phyloP scores from a whole-genome alignment of 1,140 invertebrate species.

The Venturia canescens region DNA sequence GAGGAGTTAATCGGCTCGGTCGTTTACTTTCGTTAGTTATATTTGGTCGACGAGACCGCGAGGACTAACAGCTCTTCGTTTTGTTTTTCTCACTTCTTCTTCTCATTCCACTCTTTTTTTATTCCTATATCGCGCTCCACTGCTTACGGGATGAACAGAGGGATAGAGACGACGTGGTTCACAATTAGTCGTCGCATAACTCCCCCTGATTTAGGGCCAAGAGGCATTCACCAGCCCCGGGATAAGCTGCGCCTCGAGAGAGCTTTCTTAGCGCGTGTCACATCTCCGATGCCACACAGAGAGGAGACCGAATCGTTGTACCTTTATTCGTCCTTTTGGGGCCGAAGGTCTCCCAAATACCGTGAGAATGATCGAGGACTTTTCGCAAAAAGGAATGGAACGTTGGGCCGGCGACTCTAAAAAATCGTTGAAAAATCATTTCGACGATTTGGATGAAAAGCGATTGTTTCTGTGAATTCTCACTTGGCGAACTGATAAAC shows the following conservation, averaged over 20 bases:
- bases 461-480: too few species aligned
- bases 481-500: too few species aligned
- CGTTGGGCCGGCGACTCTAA: too few species aligned
- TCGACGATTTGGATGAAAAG: not conserved
- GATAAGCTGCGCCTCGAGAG: slow-evolving; percentile 8
- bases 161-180: slow-evolving; percentile 62
- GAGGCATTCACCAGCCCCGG: slow-evolving; percentile 12
- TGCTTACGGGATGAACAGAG: slow-evolving; percentile 33
- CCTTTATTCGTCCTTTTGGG: not conserved
- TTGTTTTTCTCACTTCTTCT: not conserved
- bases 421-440: not conserved
- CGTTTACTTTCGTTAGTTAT: slow-evolving; percentile 74
- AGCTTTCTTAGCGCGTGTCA: slow-evolving; percentile 37
- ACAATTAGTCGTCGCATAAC: slow-evolving; percentile 76
- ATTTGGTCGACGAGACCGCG: slow-evolving; percentile 67
- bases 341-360: not conserved
- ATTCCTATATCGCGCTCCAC: slow-evolving; percentile 6
- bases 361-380: not conserved
- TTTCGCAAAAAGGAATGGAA: not conserved
- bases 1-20: slow-evolving; percentile 71
- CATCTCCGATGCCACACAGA: slow-evolving; percentile 12
- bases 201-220: slow-evolving; percentile 70
- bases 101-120: not conserved
- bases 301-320: not conserved
- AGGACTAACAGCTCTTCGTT: slow-evolving; percentile 11